Evolutionary conservation across 1,140 invertebrate species (phyloP).

Genomic region (Rhagoletis zephyria): DNA sequence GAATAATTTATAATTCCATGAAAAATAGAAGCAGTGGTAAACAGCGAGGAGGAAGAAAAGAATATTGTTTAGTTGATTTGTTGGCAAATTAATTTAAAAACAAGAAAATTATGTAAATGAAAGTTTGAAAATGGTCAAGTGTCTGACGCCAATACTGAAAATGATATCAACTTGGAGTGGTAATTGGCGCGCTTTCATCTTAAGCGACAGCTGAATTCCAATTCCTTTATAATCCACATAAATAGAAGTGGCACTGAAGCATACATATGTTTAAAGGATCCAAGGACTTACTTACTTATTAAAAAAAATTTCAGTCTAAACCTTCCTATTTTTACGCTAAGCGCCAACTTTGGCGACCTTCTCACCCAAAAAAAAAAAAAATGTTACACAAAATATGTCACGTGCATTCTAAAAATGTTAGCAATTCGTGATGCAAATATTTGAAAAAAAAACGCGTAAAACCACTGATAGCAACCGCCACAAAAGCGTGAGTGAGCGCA

Average conservation of each 20-base stretch:
- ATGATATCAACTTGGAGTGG: too few relatives aligned
- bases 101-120: background rate
- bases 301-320: too few relatives aligned
- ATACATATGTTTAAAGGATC: too few relatives aligned
- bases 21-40: background rate
- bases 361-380: background rate
- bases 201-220: too few relatives aligned
- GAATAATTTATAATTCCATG: slow-evolving; percentile 27
- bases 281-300: too few relatives aligned
- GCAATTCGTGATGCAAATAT: slow-evolving; percentile 4
- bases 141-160: too few relatives aligned
- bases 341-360: too few relatives aligned
- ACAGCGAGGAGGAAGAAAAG: background rate
- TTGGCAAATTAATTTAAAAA: background rate
- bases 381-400: background rate
- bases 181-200: too few relatives aligned
- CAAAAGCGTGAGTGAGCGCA: background rate
- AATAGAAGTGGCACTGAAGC: too few relatives aligned
- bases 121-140: background rate
- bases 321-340: too few relatives aligned
- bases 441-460: background rate
- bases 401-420: background rate
- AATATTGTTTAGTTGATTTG: background rate
- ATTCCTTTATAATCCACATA: too few relatives aligned
- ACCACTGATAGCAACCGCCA: background rate